Percentiles rank a stretch among this genome's conserved stretches.
phyloP scores from a whole-genome alignment of 2,113 vertebrate species.

The Caretta caretta region DNA sequence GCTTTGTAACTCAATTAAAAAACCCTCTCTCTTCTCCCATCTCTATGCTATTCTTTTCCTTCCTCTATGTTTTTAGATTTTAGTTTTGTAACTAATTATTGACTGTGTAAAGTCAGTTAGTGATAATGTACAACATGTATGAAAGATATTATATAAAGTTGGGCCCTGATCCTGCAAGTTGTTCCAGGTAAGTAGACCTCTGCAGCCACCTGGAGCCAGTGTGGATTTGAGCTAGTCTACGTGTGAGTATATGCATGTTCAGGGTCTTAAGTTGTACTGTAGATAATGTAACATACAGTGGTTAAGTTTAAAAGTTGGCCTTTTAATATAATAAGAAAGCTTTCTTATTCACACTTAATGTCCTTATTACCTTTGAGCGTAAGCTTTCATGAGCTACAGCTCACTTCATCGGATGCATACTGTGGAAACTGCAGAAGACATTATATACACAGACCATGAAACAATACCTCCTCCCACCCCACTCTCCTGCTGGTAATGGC shows the following conservation, averaged over 20 bases:
- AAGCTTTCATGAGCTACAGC: too few species aligned
- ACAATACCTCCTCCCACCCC: too few species aligned
- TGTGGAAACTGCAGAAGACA: too few species aligned
- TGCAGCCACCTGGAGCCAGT: background rate
- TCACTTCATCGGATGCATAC: too few species aligned
- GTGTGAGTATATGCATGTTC: fast-evolving
- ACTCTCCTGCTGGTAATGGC: too few species aligned
- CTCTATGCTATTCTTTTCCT: background rate
- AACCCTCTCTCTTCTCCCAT: background rate
- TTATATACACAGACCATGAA: too few species aligned
- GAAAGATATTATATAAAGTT: constrained; percentile 10
- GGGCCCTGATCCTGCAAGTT: background rate
- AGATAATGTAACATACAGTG: fast-evolving
- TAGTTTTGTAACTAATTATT: background rate
- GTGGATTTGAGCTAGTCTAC: background rate
- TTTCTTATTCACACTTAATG: background rate
- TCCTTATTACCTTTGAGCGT: background rate
- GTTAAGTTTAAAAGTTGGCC: background rate
- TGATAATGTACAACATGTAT: background rate
- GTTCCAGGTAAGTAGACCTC: fast-evolving
- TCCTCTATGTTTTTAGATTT: background rate
- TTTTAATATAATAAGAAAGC: background rate
- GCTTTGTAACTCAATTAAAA: background rate
- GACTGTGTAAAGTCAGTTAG: constrained; percentile 18
- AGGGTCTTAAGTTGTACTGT: background rate